Percentiles rank a stretch among this genome's conserved stretches.
Conservation (phyloP, 2,113 vertebrate species). For the Dasypus novemcinctus region DNA sequence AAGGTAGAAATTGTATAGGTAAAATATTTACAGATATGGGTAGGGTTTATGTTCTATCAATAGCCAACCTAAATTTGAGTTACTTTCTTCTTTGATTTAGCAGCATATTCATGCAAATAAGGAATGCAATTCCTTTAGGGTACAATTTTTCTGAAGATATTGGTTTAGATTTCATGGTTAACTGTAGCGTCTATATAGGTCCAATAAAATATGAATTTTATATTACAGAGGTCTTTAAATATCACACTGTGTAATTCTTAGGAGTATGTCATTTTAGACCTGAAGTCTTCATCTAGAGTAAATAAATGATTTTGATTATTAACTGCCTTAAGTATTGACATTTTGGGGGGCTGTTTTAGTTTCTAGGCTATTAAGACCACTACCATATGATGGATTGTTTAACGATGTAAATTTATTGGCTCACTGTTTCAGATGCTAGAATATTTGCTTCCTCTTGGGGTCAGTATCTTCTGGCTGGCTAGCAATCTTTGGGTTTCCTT, state of each 20-base stretch:
- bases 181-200: background rate
- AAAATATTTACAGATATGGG: background rate
- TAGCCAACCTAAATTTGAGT: background rate
- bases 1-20: background rate
- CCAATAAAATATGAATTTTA: background rate
- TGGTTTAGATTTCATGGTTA: background rate
- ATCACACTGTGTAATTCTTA: background rate
- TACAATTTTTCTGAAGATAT: background rate
- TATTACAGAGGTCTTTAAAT: background rate
- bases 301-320: background rate
- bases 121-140: background rate
- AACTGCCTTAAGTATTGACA: background rate
- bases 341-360: too few species aligned
- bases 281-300: background rate
- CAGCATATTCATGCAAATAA: background rate
- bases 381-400: too few species aligned
- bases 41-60: background rate
- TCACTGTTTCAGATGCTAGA: too few species aligned
- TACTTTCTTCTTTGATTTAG: background rate
- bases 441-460: too few species aligned
- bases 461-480: too few species aligned
- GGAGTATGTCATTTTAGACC: background rate
- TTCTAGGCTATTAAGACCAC: too few species aligned
- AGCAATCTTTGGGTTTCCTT: too few species aligned
- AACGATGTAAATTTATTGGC: too few species aligned